Percentiles rank a stretch among this genome's conserved stretches.
phyloP scores from a whole-genome alignment of 2,797 vertebrate genomes.

The Parauchenoglanis ngamensis region DNA sequence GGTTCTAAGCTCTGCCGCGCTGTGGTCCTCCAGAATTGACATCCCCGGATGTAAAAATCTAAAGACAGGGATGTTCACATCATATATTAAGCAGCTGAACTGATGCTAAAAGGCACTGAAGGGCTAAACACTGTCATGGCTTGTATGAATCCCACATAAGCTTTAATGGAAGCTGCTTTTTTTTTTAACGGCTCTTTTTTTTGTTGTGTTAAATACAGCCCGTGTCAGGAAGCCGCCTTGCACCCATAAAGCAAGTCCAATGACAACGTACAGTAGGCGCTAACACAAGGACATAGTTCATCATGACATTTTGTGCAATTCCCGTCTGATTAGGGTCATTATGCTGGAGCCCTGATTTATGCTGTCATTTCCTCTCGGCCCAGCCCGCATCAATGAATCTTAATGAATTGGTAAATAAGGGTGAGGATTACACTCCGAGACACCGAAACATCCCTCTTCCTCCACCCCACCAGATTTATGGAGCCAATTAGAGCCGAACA shows the following conservation, averaged over 20 bases:
- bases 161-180: constrained; percentile 93
- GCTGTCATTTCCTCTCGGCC: constrained; percentile 99
- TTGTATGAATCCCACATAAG: constrained; percentile 84
- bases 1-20: background rate
- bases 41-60: constrained; percentile 11
- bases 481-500: constrained; percentile 99
- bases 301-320: constrained; percentile 99
- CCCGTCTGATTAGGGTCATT: constrained; percentile 99
- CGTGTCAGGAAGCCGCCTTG: constrained; percentile 94
- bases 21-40: background rate
- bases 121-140: constrained; percentile 92
- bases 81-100: constrained; percentile 91
- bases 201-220: constrained; percentile 92
- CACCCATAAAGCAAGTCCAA: constrained; percentile 96
- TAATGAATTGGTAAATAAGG: constrained; percentile 99
- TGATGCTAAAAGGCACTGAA: constrained; percentile 85
- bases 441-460: constrained; percentile 99
- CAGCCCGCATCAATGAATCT: constrained; percentile 99
- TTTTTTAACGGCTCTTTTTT: constrained; percentile 90
- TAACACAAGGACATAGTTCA: constrained; percentile 99
- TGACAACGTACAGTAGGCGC: constrained; percentile 99
- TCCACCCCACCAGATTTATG: constrained; percentile 99
- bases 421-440: constrained; percentile 99
- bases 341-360: constrained; percentile 99
- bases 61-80: constrained; percentile 55